Evolutionary conservation across 2,113 vertebrate species (phyloP).

Genomic region (Zosterops borbonicus): DNA sequence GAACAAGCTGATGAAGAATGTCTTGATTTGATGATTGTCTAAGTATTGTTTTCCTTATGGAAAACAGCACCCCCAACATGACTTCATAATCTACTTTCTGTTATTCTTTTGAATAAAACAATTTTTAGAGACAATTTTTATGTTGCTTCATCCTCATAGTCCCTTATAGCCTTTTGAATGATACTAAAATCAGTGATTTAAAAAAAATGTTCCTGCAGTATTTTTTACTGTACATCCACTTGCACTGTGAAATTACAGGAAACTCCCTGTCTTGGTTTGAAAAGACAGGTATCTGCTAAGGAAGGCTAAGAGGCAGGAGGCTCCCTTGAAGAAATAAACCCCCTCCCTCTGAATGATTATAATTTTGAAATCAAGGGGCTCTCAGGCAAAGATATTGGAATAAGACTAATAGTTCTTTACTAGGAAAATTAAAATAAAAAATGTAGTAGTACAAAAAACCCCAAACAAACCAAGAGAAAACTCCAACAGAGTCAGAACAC

Average conservation of each 20-base stretch:
- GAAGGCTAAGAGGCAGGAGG: background rate
- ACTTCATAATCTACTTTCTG: background rate
- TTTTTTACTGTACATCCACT: background rate
- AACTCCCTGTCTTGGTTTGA: background rate
- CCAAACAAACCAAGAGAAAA: background rate
- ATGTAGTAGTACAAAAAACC: background rate
- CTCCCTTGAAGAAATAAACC: background rate
- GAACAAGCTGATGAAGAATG: background rate
- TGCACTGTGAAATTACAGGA: background rate
- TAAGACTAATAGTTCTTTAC: background rate
- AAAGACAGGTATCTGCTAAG: background rate
- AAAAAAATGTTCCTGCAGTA: too few species aligned
- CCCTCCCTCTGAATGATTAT: background rate
- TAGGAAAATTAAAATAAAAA: background rate
- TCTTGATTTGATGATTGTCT: background rate
- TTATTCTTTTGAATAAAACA: background rate
- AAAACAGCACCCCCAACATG: background rate
- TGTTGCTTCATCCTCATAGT: background rate
- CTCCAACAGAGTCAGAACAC: background rate
- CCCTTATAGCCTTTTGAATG: background rate
- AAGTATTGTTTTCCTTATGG: background rate
- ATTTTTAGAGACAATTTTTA: background rate
- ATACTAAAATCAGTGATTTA: background rate
- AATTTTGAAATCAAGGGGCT: background rate
- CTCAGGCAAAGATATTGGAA: background rate